Conservation (phyloP, 2,888 invertebrate genomes). For the Caenorhabditis macrosperma region DNA sequence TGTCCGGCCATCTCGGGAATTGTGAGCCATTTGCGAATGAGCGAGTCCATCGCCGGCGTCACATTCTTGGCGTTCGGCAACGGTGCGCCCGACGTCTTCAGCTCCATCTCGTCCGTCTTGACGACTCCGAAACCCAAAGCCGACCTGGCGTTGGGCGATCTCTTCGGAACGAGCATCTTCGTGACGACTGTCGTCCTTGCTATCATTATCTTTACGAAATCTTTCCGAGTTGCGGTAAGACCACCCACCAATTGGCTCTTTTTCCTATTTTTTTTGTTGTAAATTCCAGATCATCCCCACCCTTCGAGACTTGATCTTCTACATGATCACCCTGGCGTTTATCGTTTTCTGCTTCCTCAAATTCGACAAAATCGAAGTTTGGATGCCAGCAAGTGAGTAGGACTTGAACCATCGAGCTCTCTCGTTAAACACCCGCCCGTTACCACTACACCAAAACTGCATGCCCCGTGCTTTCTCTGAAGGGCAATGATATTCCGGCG, state of each 20-base stretch:
- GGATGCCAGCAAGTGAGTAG: conserved; percentile 59
- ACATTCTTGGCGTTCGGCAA: conserved; percentile 86
- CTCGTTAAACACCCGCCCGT: no score
- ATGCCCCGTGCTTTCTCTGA: no score
- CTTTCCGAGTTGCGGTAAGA: conserved; percentile 81
- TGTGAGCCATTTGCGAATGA: conserved; percentile 81
- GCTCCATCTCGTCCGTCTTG: conserved; percentile 83
- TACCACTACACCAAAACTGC: no score
- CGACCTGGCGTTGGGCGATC: conserved; percentile 81
- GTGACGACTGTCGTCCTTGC: conserved; percentile 84
- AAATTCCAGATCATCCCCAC: conserved; percentile 75
- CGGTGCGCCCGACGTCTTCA: conserved; percentile 86
- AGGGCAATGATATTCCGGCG: no score
- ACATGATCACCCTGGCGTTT: conserved; percentile 82
- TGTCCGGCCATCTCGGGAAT: conserved; percentile 82
- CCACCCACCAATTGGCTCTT: no score
- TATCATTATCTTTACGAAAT: conserved; percentile 83
- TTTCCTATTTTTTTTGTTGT: no score
- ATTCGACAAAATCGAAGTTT: conserved; percentile 82
- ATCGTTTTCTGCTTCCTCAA: conserved; percentile 82
- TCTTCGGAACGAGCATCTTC: conserved; percentile 84
- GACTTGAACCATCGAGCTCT: no score
- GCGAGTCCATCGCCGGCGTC: conserved; percentile 84
- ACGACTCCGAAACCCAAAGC: conserved; percentile 79
- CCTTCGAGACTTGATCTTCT: conserved; percentile 83